A percentile compares a stretch with the other conserved stretches of the same genome.
These are phyloP conservation scores for Drosophila miranda DNA, from an alignment of 1,140 invertebrate species.

Conservation along the genomic window DNA sequence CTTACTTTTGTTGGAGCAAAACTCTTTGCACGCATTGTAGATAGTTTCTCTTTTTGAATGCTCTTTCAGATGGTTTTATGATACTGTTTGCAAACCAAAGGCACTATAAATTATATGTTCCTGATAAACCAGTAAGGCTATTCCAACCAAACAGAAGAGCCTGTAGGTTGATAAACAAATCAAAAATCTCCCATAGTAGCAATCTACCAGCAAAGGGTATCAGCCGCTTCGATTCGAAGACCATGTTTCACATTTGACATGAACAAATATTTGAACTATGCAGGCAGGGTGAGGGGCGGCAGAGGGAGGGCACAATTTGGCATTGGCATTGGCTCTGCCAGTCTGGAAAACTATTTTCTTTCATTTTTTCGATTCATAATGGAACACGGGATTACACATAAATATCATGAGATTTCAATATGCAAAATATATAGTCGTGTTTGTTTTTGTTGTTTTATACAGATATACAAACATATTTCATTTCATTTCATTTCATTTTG, in stretches of 20 bases:
- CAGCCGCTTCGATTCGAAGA: too few relatives aligned
- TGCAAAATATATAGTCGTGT: constrained; percentile 13
- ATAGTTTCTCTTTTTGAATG: constrained; percentile 13
- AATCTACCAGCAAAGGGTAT: too few relatives aligned
- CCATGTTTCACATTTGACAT: constrained; percentile 47
- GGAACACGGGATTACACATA: constrained; percentile 15
- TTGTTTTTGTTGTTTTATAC: background rate
- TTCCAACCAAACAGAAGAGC: too few relatives aligned
- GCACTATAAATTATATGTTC: too few relatives aligned
- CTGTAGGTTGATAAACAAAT: too few relatives aligned
- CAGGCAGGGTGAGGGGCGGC: background rate
- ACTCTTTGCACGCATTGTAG: constrained; percentile 16
- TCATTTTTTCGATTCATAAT: constrained; percentile 64
- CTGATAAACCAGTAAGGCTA: too few relatives aligned
- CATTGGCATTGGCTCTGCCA: constrained; percentile 38
- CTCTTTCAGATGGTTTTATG: background rate
- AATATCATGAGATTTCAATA: constrained; percentile 28
- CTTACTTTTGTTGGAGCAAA: constrained; percentile 35
- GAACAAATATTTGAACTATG: constrained; percentile 63
- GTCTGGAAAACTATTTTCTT: constrained; percentile 72
- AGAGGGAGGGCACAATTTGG: constrained; percentile 8
- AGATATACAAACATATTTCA: constrained; percentile 32
- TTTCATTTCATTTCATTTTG: constrained; percentile 30
- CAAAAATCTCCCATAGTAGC: too few relatives aligned
- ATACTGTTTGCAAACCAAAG: too few relatives aligned